A percentile compares a stretch with the other conserved stretches of the same genome.
Conservation (phyloP, 37 sponge, comb jelly and placozoan species). For the Ianthella basta region DNA sequence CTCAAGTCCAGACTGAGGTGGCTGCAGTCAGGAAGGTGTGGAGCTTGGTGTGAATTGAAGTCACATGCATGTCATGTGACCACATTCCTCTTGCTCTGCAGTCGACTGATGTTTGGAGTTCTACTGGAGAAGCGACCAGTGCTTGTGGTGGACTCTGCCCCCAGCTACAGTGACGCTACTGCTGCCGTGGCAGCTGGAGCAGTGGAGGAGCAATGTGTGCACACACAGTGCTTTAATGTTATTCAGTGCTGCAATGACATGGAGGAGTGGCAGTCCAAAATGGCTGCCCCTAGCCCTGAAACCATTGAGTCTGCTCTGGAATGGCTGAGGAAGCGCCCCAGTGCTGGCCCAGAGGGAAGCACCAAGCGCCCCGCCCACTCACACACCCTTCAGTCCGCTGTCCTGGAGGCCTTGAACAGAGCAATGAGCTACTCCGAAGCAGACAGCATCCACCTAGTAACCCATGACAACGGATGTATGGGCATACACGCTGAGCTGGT, state of each 20-base stretch:
- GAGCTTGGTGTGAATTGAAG: neutral
- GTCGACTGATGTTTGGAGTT: conserved; percentile 64
- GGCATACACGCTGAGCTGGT: conserved; percentile 37
- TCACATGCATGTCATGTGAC: conserved; percentile 7
- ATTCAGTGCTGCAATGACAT: conserved; percentile 59
- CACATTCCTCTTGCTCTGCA: neutral
- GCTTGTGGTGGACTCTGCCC: conserved; percentile 42
- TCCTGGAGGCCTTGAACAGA: conserved; percentile 36
- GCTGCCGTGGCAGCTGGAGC: conserved; percentile 13
- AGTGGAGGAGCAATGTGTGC: conserved; percentile 58
- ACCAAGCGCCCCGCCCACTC: conserved; percentile 16
- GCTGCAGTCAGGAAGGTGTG: conserved; percentile 79
- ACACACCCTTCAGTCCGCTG: conserved; percentile 23
- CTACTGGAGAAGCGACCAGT: conserved; percentile 51
- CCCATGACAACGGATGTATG: conserved; percentile 30
- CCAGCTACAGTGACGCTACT: conserved; percentile 36
- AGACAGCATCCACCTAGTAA: conserved; percentile 56
- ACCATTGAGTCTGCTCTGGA: conserved; percentile 31
- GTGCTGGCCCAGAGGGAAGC: neutral
- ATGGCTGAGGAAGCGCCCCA: conserved; percentile 44
- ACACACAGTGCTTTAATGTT: conserved; percentile 53
- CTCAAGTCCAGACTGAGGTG: conserved; percentile 71
- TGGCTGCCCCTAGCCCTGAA: conserved; percentile 32
- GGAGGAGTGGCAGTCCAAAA: conserved; percentile 25
- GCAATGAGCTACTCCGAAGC: conserved; percentile 36